Base-by-base conservation (phyloP, 2,888 invertebrate genomes). In the Corythucha ciliata region DNA sequence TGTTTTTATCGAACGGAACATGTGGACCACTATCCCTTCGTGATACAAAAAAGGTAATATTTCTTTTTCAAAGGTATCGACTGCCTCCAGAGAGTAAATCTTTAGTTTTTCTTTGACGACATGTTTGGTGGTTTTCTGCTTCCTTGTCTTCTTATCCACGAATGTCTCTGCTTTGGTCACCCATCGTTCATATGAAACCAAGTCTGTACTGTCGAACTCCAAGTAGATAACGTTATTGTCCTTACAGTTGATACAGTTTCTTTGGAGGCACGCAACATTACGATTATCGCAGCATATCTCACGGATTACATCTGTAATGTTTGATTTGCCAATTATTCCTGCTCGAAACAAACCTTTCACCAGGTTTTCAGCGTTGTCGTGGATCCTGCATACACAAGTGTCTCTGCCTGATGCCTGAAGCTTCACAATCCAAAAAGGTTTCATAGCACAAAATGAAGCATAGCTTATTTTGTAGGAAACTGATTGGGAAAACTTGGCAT, bases 371-470 rank as follows among this genome's bases (percentile, higher is more conserved):
- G 39, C 26, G 25, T 48, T 40, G 10, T 26, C 48, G 27, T 39
- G 39, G 20, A 24, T 22, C 22, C 14, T 14, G 16, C 41, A 53
- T 27, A 41, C 14, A 16, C 39, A 42, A 16, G 29, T 53, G 16
- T 53, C 37, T 3, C 53, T 16, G 10, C 37, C 18, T 8, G 16
- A 12, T 20, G 44, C 37, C 24, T 42, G 16, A 20, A 14, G 41
- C 22, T n/a, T 3, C n/a, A 53, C 29, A 16, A 49, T 40, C 53
- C 53, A 53, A 29, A 53, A 53, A 16, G 53, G 53, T 21, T 27
- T 14, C 18, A 53, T 24, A 20, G 22, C 26, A 48, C 42, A 48
- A 24, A 48, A 48, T 2, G 39, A 24, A 2, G 20, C 48, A 8
- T 37, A 48, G 1, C 39, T 14, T 18, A 48, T 12, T 40, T 40